Percentiles rank a stretch among this genome's conserved stretches.
Conservation (phyloP, 2,113 vertebrate species). For the Cepphus grylle region DNA sequence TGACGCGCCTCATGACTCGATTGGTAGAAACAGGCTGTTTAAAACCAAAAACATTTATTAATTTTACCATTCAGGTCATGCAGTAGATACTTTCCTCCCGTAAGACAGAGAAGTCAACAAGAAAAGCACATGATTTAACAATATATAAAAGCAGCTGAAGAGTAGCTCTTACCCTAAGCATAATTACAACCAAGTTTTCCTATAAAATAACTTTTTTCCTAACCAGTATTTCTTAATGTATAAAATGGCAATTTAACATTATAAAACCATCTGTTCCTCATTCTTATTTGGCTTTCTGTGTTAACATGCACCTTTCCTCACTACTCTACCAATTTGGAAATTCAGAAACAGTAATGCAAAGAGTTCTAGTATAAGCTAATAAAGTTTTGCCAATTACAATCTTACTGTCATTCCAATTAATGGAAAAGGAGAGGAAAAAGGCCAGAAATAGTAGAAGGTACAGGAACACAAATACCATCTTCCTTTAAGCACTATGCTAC, state of each 20-base stretch:
- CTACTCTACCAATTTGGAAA: not conserved
- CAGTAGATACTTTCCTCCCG: fast-evolving
- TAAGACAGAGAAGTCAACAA: not conserved
- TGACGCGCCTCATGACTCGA: conserved; percentile 90
- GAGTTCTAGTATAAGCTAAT: not conserved
- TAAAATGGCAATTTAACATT: not conserved
- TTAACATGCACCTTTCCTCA: not conserved
- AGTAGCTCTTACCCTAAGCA: not conserved
- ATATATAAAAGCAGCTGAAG: not conserved
- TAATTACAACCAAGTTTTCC: not conserved
- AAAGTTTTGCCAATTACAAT: not conserved
- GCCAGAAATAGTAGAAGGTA: not conserved
- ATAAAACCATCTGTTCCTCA: not conserved
- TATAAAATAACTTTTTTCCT: not conserved
- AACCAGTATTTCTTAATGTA: not conserved
- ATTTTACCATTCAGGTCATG: not conserved
- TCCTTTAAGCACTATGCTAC: not conserved
- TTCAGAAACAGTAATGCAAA: not conserved
- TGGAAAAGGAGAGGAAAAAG: not conserved
- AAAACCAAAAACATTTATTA: not conserved
- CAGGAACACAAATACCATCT: not conserved
- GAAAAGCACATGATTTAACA: not conserved
- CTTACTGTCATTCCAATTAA: not conserved
- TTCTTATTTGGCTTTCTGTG: not conserved
- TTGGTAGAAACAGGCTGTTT: conserved; percentile 74